Conservation (phyloP, 2,888 invertebrate species). For the Oeneis ivallda region DNA sequence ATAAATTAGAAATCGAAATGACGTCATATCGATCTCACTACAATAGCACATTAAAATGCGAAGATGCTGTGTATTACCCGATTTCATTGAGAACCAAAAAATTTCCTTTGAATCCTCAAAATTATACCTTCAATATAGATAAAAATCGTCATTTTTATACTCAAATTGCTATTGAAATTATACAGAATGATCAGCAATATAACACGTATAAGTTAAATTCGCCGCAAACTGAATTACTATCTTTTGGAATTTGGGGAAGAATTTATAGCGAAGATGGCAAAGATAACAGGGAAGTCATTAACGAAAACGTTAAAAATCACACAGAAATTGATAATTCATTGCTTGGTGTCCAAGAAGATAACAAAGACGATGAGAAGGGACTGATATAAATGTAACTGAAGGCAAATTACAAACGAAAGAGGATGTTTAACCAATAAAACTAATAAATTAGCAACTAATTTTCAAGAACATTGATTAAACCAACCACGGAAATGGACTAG, state of each 20-base stretch:
- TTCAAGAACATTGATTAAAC: too few relatives aligned
- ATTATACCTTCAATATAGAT: constrained; percentile 52
- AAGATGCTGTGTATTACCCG: constrained; percentile 74
- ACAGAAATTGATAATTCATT: constrained; percentile 4
- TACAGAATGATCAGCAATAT: constrained; percentile 42
- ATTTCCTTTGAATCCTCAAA: constrained; percentile 66
- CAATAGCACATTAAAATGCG: constrained; percentile 60
- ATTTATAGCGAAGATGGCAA: constrained; percentile 74
- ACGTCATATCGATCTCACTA: constrained; percentile 58
- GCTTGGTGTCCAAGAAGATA: background rate
- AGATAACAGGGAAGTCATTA: background rate
- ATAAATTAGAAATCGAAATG: constrained; percentile 72
- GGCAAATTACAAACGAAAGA: too few relatives aligned
- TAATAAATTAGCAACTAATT: too few relatives aligned
- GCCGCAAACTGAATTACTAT: constrained; percentile 66
- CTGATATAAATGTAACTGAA: background rate
- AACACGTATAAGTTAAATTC: constrained; percentile 53
- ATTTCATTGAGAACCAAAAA: constrained; percentile 73
- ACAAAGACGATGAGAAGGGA: background rate
- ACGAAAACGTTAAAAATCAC: background rate
- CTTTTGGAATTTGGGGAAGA: constrained; percentile 75
- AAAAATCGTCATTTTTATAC: constrained; percentile 5
- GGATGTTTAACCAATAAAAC: too few relatives aligned
- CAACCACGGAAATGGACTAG: too few relatives aligned
- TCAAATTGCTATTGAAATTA: constrained; percentile 24